Base-by-base conservation (phyloP, 1,140 invertebrate genomes). In the Zaprionus capensis region DNA sequence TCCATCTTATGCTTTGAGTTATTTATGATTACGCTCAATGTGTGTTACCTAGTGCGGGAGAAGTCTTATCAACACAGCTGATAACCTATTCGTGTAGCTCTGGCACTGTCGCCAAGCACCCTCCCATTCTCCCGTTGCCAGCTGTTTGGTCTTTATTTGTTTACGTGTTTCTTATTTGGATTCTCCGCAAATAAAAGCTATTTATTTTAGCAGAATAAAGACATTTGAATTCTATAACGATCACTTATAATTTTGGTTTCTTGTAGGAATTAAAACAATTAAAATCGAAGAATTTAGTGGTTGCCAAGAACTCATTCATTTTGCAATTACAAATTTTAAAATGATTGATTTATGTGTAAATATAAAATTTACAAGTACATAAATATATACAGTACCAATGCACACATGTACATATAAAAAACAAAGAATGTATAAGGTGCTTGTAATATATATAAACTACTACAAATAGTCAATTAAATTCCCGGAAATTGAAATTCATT, bases 11-110 rank as follows among this genome's bases (percentile, higher is more conserved):
- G 31, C 26, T 53, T 14, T 51, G 11, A 1, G 9, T 28, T 6
- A 17, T 44, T 7, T 57, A 44, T 17, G 31, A 46, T 46, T 41
- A 6, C 38, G 15, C 4, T 53, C 1, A 15, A 6, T 44, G 36
- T 53, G 15, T 46, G 9, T 11, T 31, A 38, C 36, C 36, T 38
- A 38, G 63, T 26, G 17, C 4, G 41, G 41, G 41, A n/a, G 41
- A 17, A 17, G 0, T 55, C 63, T 76, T 76, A 73, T 76, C 62
- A 49, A 17, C 24, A 38, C 34, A 65, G 24, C 64, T 68, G 71
- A 73, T 73, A 73, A 51, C 34, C 31, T 44, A 41, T 41, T 9
- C 22, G 22, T 51, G n/a, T 34, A 5, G 26, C 5, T 31, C 12
- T 31, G 14, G 4, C 17, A 9, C 2, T 51, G 20, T 49, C 28